Conservation (phyloP, 2,888 invertebrate genomes). For the Galerucella pusilla region DNA sequence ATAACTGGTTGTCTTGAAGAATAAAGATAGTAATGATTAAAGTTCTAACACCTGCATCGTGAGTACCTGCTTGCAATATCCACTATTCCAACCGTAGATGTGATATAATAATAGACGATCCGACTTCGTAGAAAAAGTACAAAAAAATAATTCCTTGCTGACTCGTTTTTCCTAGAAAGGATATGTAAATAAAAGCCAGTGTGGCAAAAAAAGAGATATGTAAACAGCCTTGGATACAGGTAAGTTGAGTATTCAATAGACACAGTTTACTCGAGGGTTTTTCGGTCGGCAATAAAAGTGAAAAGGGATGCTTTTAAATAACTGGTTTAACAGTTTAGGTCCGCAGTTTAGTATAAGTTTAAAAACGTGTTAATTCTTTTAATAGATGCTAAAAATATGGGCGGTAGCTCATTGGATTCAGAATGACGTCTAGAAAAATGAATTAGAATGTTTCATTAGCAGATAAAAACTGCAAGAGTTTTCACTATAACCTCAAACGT, state of each 20-base stretch:
- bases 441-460: no score
- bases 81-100: constrained; percentile 6
- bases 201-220: constrained; percentile 21
- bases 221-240: constrained; percentile 15
- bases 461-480: no score
- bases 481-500: no score
- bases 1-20: neutral
- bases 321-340: no score
- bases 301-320: no score
- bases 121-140: constrained; percentile 30
- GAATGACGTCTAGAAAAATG: no score
- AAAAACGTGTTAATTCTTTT: no score
- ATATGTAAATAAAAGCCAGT: constrained; percentile 36
- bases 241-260: neutral
- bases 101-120: constrained; percentile 23
- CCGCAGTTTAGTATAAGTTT: no score
- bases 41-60: constrained; percentile 15
- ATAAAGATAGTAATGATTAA: constrained; percentile 2
- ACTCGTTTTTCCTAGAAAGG: constrained; percentile 37
- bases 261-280: neutral
- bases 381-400: no score
- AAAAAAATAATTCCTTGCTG: constrained; percentile 30
- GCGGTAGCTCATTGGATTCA: no score
- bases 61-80: constrained; percentile 11
- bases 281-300: no score